Percentiles rank a stretch among this genome's conserved stretches.
Conservation (phyloP, 2,113 vertebrate species). For the Scomber scombrus region DNA sequence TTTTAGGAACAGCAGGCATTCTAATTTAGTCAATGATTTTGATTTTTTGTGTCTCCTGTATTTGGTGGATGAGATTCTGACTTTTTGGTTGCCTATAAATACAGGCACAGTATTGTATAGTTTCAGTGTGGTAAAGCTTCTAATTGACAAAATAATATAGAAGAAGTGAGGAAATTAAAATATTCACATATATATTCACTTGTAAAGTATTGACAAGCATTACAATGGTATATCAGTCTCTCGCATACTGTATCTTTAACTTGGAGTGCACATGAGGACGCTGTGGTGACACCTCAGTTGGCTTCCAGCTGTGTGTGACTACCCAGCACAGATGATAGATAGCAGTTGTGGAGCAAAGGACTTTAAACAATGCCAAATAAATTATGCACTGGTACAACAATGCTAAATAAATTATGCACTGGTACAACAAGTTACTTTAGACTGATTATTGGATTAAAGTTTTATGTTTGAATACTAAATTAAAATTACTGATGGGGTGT, state of each 20-base stretch:
- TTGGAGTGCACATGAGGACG: constrained; percentile 30
- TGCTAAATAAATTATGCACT: constrained; percentile 6
- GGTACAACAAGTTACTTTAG: neutral
- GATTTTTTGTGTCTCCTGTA: neutral
- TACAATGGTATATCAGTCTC: neutral
- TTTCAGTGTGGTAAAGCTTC: neutral
- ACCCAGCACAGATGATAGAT: constrained; percentile 21
- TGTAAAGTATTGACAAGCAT: neutral
- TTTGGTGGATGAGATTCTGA: neutral
- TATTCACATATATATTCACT: neutral
- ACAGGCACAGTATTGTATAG: neutral
- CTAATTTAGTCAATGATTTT: neutral
- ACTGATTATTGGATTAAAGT: too few species aligned
- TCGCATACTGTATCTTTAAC: neutral
- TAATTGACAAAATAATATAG: neutral
- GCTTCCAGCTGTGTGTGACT: constrained; percentile 43
- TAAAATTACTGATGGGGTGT: neutral
- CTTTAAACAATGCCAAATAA: constrained; percentile 9
- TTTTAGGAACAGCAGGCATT: neutral
- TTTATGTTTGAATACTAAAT: too few species aligned
- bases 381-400: neutral
- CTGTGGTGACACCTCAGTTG: constrained; percentile 40
- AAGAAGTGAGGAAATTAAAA: neutral
- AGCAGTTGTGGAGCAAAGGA: constrained; percentile 29
- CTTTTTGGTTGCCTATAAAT: too few species aligned